These are phyloP conservation scores for Dicrurus megarhynchus DNA, from an alignment of 2,113 vertebrate species.

Conservation along the genomic window DNA sequence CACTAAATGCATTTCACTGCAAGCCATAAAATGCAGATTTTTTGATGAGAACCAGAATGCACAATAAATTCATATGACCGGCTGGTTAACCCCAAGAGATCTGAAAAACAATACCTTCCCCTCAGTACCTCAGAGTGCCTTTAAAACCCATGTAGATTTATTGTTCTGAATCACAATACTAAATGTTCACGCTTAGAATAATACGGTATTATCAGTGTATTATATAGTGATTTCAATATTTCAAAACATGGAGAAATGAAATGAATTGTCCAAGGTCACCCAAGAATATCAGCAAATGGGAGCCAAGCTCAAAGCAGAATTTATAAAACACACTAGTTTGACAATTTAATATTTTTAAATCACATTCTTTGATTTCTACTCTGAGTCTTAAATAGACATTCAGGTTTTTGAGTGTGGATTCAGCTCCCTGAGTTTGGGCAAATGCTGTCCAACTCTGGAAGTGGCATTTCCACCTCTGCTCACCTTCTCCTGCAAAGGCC, in stretches of 20 bases:
- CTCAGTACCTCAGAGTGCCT: background rate
- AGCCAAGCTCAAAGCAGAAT: background rate
- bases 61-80: constrained; percentile 55
- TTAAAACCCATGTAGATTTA: constrained; percentile 53
- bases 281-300: background rate
- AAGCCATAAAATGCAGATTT: constrained; percentile 64
- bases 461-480: background rate
- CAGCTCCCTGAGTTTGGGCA: background rate
- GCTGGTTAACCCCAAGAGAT: constrained; percentile 51
- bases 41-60: constrained; percentile 57
- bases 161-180: constrained; percentile 58
- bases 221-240: background rate
- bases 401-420: background rate
- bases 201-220: background rate
- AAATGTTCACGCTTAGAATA: constrained; percentile 51
- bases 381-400: background rate
- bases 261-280: constrained; percentile 36
- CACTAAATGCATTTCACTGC: constrained; percentile 33
- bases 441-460: background rate
- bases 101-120: constrained; percentile 56
- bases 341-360: background rate
- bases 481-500: background rate
- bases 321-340: background rate
- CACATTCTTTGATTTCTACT: background rate
- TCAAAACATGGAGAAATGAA: constrained; percentile 5